Conservation (phyloP, 1,140 invertebrate genomes). For the Pteromalus puparum region DNA sequence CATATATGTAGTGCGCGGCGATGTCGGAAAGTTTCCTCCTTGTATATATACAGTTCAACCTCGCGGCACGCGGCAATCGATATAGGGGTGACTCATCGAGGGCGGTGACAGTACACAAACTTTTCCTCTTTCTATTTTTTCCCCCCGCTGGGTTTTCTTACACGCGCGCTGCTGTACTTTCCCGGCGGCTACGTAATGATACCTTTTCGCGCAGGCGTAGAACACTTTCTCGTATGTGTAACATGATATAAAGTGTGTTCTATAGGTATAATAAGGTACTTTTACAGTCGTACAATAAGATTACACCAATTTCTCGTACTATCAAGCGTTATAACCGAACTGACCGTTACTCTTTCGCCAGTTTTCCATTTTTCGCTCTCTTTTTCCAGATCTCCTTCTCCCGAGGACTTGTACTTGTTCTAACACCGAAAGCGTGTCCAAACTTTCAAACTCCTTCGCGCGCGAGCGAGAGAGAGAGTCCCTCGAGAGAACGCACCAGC, state of each 20-base stretch:
- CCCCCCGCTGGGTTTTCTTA: not conserved
- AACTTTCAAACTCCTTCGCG: slow-evolving; percentile 61
- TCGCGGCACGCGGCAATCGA: slow-evolving; percentile 55
- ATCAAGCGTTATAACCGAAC: slow-evolving; percentile 15
- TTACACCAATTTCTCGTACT: no score
- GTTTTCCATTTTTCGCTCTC: slow-evolving; percentile 52
- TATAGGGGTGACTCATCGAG: slow-evolving; percentile 71
- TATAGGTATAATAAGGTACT: no score
- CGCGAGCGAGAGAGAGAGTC: not conserved
- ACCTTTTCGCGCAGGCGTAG: not conserved
- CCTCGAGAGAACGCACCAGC: slow-evolving; percentile 8
- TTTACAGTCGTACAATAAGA: no score
- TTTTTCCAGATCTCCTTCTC: slow-evolving; percentile 32
- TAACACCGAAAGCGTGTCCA: slow-evolving; percentile 62
- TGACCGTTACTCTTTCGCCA: slow-evolving; percentile 39
- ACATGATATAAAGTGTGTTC: no score
- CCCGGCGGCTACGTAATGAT: not conserved
- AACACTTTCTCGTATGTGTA: no score
- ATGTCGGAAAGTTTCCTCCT: slow-evolving; percentile 44
- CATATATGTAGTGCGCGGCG: not conserved
- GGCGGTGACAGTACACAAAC: slow-evolving; percentile 63
- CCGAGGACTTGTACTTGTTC: slow-evolving; percentile 55
- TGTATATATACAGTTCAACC: slow-evolving; percentile 29
- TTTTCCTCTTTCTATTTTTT: slow-evolving; percentile 23
- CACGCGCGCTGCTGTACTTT: not conserved